Evolutionary conservation across 2,797 vertebrate species (phyloP), one percentile per base, ranked within the genome.

Genomic region (Acrossocheilus fasciatus): DNA sequence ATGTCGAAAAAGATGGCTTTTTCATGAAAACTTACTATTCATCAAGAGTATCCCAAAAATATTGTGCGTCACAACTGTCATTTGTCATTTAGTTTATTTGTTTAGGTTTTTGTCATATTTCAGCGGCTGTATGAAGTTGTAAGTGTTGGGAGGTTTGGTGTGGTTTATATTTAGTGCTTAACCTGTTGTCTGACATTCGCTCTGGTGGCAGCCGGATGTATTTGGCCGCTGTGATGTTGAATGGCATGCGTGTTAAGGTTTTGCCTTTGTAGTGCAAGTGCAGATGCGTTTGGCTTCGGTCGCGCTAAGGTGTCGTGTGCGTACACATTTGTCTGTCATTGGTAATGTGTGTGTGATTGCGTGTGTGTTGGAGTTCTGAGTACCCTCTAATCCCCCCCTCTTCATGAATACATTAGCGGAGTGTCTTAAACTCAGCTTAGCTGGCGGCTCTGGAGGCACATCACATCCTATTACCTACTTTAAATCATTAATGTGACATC

Each of bases 401-500:
- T 93, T 95, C 94, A 93, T 96, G 95, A 96, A 96, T 96, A 96
- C 94, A 96, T 96, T 96, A 96, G 93, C 91, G 89, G 91, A 86
- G 90, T 92, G 93, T 94, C 94, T 95, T 94, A 94, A 94, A 95
- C 93, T 94, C 92, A 92, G 94, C 92, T 96, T 95, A 95, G 94
- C 94, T 94, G 91, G 90, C 92, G 93, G 95, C 95, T 96, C 94
- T 94, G 84, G 93, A 94, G 90, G 94, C 95, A 94, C 94, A 96
- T 95, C 95, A 96, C 95, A 96, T 96, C 95, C 95, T 96, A 95
- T 96, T 96, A 96, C 94, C 93, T 91, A 94, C 94, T 95, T 95
- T 95, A 95, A 95, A 95, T 95, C 95, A 95, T 96, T 96, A 95
- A 96, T 95, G 94, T 96, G 95, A 96, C 95, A 95, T 95, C 94